A percentile compares a stretch with the other conserved stretches of the same genome.
Evolutionary conservation across 2,113 vertebrate species (phyloP).

Genomic region (Rhodinocichla rosea): DNA sequence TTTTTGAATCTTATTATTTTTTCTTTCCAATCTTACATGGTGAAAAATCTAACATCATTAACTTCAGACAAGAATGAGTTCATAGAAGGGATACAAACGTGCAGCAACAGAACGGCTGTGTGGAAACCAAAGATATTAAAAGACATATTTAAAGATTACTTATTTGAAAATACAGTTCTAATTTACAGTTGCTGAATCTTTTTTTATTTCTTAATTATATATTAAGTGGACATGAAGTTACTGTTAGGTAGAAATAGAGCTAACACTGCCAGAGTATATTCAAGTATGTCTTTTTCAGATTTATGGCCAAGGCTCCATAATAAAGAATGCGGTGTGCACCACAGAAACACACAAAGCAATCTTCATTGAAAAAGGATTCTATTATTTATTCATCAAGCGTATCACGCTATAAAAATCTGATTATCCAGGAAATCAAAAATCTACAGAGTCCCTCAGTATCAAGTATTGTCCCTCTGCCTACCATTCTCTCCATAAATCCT

Average conservation of each 20-base stretch:
- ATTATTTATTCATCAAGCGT: neutral
- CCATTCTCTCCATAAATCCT: neutral
- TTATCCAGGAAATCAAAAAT: neutral
- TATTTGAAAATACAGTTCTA: neutral
- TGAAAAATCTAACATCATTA: neutral
- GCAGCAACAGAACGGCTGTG: neutral
- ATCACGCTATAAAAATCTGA: neutral
- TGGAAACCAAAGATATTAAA: neutral
- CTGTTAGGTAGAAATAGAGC: neutral
- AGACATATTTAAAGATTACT: neutral
- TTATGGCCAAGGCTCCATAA: neutral
- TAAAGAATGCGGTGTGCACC: neutral
- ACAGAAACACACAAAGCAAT: constrained; percentile 14
- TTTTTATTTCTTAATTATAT: neutral
- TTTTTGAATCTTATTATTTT: neutral
- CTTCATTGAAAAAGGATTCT: neutral
- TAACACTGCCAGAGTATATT: neutral
- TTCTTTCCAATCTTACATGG: neutral
- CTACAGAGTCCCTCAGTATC: neutral
- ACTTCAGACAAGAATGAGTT: neutral
- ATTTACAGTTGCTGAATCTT: neutral
- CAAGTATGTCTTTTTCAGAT: neutral
- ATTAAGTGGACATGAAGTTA: neutral
- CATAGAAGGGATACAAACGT: neutral
- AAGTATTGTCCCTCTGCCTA: neutral